Base-by-base conservation (phyloP, 2,113 vertebrate species). In the Baryphthengus martii region DNA sequence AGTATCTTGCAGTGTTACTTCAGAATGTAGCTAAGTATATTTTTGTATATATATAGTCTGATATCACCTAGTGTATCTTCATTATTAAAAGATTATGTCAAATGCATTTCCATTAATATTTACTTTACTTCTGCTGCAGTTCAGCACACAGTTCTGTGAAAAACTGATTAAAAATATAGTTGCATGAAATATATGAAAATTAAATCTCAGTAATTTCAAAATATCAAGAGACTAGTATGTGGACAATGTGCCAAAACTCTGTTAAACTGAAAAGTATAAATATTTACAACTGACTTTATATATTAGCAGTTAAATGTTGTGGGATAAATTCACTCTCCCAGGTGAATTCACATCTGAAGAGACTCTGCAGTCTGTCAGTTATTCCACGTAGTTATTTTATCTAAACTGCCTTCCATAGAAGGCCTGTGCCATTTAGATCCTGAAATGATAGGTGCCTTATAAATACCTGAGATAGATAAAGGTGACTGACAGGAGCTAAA, bases 101-200 rank as follows among this genome's bases (percentile, higher is more conserved):
- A 89, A 84, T 47, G 7, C 75, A n/a, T 81, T 94, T 91, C 72
- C 74, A 71, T 83, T 89, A 85, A 71, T 77, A 85, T 81, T 94
- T 88, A 67, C 65, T 82, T 93, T 66, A 75, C 17, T 88, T 8
- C 37, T 61, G 59, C 83, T 45, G 50, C 65, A 85, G 62, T 65
- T 96, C 80, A 77, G 66, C 58, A 63, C 25, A 67, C n/a, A 85
- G 42, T 42, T 59, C 58, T 68, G 28, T 53, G 39, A 16, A 65
- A 89, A 88, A 72, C 9, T 24, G 63, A 87, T 88, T 82, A 72
- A 85, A 93, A 85, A 89, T 58, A 74, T 4, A 80, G 85, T n/a
- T 84, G 52, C 59, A 87, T 42, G n/a, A 89, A 93, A 93, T 66
- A 82, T 9, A 79, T 58, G 31, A 93, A 91, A 94, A 93, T 79